Percentiles rank a stretch among this genome's conserved stretches.
Conservation (phyloP, 2,888 invertebrate species). For the Luperina nickerlii region DNA sequence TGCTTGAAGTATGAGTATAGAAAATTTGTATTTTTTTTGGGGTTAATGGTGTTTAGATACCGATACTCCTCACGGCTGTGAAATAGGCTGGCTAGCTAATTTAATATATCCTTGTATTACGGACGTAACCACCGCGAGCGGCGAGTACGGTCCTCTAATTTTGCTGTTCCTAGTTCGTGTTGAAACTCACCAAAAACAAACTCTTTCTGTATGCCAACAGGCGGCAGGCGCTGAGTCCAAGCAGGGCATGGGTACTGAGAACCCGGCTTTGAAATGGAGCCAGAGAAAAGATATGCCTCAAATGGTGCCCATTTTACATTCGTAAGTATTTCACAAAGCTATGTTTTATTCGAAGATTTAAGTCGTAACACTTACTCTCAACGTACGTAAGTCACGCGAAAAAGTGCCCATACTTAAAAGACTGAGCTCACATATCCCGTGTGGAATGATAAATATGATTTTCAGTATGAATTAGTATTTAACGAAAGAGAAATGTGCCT, state of each 20-base stretch:
- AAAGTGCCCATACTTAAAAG: background rate
- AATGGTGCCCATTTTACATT: conserved; percentile 77
- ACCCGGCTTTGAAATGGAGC: conserved; percentile 85
- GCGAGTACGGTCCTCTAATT: background rate
- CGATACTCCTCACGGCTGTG: background rate
- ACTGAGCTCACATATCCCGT: background rate
- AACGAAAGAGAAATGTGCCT: background rate
- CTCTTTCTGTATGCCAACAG: conserved; percentile 45
- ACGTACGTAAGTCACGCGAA: background rate
- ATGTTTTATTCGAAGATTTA: too few species aligned
- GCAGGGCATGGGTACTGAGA: conserved; percentile 75
- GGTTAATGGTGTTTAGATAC: background rate
- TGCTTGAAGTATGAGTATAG: background rate
- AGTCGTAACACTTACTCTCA: too few species aligned
- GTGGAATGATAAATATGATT: background rate
- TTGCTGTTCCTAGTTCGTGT: background rate
- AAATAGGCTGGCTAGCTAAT: background rate
- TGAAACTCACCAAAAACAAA: background rate
- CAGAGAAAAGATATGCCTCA: conserved; percentile 68
- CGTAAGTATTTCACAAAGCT: conserved; percentile 65
- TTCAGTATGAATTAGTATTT: background rate
- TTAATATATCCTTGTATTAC: background rate
- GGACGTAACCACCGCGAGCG: background rate
- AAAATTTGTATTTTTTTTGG: background rate
- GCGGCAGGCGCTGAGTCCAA: conserved; percentile 66